Percentiles rank a stretch among this genome's conserved stretches.
These are phyloP conservation scores for Latrodectus geometricus DNA, from an alignment of 1,140 invertebrate species.

Conservation along the genomic window DNA sequence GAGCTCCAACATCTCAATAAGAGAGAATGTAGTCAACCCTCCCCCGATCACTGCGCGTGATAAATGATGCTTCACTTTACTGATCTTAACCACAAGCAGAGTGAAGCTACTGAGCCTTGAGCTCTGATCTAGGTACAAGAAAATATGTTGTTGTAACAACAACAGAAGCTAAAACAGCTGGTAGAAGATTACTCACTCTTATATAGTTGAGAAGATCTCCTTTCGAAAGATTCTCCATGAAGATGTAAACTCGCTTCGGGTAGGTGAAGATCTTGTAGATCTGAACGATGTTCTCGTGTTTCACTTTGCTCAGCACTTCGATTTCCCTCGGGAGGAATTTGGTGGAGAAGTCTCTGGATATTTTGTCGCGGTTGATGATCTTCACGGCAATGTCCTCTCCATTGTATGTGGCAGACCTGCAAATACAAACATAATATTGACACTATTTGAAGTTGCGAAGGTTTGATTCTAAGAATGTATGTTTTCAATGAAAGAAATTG, in stretches of 20 bases:
- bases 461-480: too few species aligned
- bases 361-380: slow-evolving; percentile 64
- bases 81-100: too few species aligned
- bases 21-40: too few species aligned
- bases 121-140: too few species aligned
- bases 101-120: too few species aligned
- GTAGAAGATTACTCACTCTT: slow-evolving; percentile 64
- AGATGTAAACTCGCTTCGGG: slow-evolving; percentile 72
- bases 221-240: slow-evolving; percentile 76
- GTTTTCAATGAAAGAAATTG: too few species aligned
- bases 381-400: slow-evolving; percentile 74
- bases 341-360: slow-evolving; percentile 75
- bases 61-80: too few species aligned
- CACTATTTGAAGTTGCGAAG: too few species aligned
- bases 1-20: too few species aligned
- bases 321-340: slow-evolving; percentile 93
- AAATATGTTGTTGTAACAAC: too few species aligned
- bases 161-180: too few species aligned
- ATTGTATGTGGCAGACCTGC: slow-evolving; percentile 24
- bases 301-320: slow-evolving; percentile 86
- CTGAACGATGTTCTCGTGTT: slow-evolving; percentile 86
- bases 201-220: slow-evolving; percentile 74
- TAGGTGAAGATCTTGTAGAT: slow-evolving; percentile 72
- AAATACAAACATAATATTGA: not conserved
- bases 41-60: too few species aligned